phyloP scores from a whole-genome alignment of 2,888 invertebrate species.

The Leptopterna dolabrata region DNA sequence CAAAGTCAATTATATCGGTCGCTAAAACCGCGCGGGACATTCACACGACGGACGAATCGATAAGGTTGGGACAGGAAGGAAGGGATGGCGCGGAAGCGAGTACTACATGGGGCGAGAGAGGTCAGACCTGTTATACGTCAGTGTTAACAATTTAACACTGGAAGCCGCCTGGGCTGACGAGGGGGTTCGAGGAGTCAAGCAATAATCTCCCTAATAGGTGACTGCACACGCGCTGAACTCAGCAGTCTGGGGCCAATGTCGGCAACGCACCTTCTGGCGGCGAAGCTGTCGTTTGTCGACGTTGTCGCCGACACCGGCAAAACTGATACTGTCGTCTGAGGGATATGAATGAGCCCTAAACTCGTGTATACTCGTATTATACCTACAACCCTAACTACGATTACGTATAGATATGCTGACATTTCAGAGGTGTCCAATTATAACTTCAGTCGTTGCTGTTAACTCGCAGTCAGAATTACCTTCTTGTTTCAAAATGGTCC shows the following conservation, averaged over 20 bases:
- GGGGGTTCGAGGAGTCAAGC: neutral
- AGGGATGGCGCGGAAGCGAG: neutral
- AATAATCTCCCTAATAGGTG: neutral
- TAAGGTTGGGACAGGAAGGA: neutral
- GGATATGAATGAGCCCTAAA: too few relatives aligned
- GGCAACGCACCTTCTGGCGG: neutral
- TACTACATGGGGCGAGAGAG: constrained; percentile 2
- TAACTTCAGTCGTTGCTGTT: too few relatives aligned
- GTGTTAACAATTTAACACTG: neutral
- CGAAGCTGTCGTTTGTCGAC: neutral
- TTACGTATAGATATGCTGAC: too few relatives aligned
- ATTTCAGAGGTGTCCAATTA: too few relatives aligned
- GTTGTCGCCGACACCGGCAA: neutral
- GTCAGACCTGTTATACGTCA: constrained; percentile 11
- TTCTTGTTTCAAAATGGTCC: too few relatives aligned
- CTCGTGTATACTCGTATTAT: too few relatives aligned
- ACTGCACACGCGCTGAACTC: neutral
- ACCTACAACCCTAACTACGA: too few relatives aligned
- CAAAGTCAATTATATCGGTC: neutral
- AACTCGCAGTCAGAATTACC: too few relatives aligned
- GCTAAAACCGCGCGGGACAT: constrained; percentile 27
- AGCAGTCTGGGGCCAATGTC: neutral
- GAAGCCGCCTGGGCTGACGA: neutral
- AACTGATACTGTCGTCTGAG: neutral
- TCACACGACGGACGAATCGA: neutral